These are phyloP conservation scores for Muschampia staudingeri DNA, from an alignment of 2,888 invertebrate genomes.

Conservation along the genomic window DNA sequence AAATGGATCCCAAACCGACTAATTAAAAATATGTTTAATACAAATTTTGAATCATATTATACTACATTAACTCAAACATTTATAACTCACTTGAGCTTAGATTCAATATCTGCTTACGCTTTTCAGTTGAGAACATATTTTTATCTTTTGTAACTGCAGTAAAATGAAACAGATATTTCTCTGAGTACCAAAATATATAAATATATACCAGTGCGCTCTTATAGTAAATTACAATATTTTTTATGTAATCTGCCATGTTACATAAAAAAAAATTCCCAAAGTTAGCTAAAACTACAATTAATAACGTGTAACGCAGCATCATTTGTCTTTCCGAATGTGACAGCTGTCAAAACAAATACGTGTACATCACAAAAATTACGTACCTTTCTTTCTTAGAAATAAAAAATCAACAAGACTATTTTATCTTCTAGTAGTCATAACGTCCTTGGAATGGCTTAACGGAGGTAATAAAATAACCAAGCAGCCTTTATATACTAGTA, in stretches of 20 bases:
- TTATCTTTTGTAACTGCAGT: too few species aligned
- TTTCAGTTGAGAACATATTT: too few species aligned
- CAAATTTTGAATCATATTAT: too few species aligned
- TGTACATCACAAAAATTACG: neutral
- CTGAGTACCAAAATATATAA: neutral
- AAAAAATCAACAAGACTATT: neutral
- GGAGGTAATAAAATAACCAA: neutral
- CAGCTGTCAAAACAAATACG: conserved; percentile 12
- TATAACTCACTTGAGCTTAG: too few species aligned
- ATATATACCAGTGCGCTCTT: neutral
- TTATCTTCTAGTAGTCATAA: neutral
- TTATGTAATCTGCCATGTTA: neutral
- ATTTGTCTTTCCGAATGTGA: conserved; percentile 16
- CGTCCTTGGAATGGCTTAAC: neutral
- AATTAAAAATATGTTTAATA: too few species aligned
- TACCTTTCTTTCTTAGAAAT: neutral
- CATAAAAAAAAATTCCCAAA: neutral
- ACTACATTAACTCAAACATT: too few species aligned
- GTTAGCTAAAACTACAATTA: neutral
- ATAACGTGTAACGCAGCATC: conserved; percentile 5
- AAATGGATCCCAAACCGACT: neutral
- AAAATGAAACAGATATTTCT: too few species aligned
- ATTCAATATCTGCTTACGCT: too few species aligned
- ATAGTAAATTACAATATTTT: neutral
- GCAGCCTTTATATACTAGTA: neutral